These are phyloP conservation scores for Wiebesia pumilae DNA, from an alignment of 1,140 invertebrate species.

Conservation along the genomic window DNA sequence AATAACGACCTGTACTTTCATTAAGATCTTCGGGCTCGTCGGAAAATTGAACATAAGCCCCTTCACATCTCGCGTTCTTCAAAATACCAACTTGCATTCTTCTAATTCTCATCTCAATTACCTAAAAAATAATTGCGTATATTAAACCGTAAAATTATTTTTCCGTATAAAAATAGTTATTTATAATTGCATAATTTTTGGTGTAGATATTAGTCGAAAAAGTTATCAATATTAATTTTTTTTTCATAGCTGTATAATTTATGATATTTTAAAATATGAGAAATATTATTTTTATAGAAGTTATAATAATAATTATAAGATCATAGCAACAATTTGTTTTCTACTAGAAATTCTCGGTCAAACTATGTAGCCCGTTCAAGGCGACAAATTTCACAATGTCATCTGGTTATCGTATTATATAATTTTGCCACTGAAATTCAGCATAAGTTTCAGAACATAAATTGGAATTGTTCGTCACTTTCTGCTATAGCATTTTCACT, in stretches of 20 bases:
- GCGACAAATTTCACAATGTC: slow-evolving; percentile 11
- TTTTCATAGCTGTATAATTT: too few relatives aligned
- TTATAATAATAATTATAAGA: neutral
- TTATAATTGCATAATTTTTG: too few relatives aligned
- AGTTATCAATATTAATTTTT: too few relatives aligned
- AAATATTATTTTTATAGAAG: neutral
- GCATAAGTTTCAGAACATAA: slow-evolving; percentile 33
- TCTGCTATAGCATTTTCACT: neutral
- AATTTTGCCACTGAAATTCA: slow-evolving; percentile 39
- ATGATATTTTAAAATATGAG: too few relatives aligned
- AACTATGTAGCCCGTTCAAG: neutral
- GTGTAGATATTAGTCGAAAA: too few relatives aligned
- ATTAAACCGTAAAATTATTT: neutral
- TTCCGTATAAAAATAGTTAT: too few relatives aligned
- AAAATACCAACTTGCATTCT: slow-evolving; percentile 66
- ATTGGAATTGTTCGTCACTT: slow-evolving; percentile 50
- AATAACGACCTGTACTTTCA: slow-evolving; percentile 65
- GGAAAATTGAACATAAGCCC: slow-evolving; percentile 66
- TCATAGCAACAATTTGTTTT: neutral
- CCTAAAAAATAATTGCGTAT: slow-evolving; percentile 53
- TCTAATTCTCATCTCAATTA: slow-evolving; percentile 66
- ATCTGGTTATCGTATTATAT: slow-evolving; percentile 26
- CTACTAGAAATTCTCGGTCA: neutral
- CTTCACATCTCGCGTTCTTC: slow-evolving; percentile 65
- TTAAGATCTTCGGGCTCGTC: slow-evolving; percentile 62